Conservation (phyloP, 2,113 vertebrate species). For the Struthidea cinerea region DNA sequence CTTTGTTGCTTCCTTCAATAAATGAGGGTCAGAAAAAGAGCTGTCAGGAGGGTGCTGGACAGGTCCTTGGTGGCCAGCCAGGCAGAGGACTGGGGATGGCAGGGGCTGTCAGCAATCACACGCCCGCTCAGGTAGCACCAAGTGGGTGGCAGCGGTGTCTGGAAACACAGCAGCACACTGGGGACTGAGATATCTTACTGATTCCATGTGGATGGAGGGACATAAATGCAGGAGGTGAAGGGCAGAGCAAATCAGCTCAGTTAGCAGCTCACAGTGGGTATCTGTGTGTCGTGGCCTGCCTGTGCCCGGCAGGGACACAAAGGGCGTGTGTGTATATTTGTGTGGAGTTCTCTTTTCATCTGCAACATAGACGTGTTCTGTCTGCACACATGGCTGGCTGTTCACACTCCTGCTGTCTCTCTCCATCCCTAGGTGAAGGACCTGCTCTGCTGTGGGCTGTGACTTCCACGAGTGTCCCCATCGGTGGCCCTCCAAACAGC, state of each 20-base stretch:
- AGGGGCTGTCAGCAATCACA: not conserved
- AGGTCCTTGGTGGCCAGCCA: not conserved
- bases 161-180: not conserved
- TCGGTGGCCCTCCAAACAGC: not conserved
- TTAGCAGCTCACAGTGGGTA: not conserved
- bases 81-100: not conserved
- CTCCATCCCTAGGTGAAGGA: not conserved
- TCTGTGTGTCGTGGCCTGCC: too few relatives aligned
- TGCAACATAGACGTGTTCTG: not conserved
- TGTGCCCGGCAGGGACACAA: not conserved
- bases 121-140: not conserved
- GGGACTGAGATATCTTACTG: not conserved
- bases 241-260: not conserved
- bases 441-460: not conserved
- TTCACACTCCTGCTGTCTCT: not conserved
- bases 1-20: not conserved
- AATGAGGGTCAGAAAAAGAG: not conserved
- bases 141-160: not conserved
- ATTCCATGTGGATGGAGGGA: not conserved
- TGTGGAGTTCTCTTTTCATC: not conserved
- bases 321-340: accelerated
- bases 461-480: accelerated
- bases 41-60: not conserved
- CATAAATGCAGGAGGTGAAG: not conserved
- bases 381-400: not conserved